Base-by-base conservation (phyloP, 1,140 invertebrate genomes). In the Orius insidiosus region DNA sequence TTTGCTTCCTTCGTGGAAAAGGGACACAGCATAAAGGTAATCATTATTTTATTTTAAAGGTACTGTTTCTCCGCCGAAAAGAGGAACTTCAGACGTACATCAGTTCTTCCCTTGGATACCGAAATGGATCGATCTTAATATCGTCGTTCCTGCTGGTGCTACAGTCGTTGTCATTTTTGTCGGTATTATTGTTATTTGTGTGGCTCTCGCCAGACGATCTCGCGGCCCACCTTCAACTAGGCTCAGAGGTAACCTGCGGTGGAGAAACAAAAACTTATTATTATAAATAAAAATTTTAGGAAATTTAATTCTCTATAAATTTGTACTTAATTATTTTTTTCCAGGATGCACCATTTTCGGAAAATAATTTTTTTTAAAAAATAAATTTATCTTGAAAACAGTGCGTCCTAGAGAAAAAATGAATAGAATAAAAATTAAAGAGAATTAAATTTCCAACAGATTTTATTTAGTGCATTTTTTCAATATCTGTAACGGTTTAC, bases 81-180 rank as follows among this genome's bases (percentile, higher is more conserved):
- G 75, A 50, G 80, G 77, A 54, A 55, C 59, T 39, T 63, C 65
- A 32, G 68, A 68, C 52, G 65, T 74, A 2, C 62, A 68, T 52
- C 63, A 68, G 51, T 68, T 68, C 47, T 82, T 85, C 53, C 78
- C 80, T 0, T 87, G 83, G 82, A 67, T 87, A 42, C 83, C 80
- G 14, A 72, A 75, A 38, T 88, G 84, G 83, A 68, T 88, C 30
- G 84, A 89, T 59, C 73, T 85, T 43, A 85, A 88, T 63, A 75
- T 88, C 44, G 69, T 87, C 45, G 83, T 88, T 5, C 84, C 85
- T 0, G 76, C 85, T 35, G 71, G 78, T 51, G 83, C 84, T 15
- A 87, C 85, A 5, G 68, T 87, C 31, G 76, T 88, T 50, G 85
- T 90, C 48, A 80, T 89, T 59, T 72, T 85, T 52, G 85, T 89